A percentile compares a stretch with the other conserved stretches of the same genome.
These are phyloP conservation scores for Aporophyla lueneburgensis DNA, from an alignment of 2,888 invertebrate species.

Conservation along the genomic window DNA sequence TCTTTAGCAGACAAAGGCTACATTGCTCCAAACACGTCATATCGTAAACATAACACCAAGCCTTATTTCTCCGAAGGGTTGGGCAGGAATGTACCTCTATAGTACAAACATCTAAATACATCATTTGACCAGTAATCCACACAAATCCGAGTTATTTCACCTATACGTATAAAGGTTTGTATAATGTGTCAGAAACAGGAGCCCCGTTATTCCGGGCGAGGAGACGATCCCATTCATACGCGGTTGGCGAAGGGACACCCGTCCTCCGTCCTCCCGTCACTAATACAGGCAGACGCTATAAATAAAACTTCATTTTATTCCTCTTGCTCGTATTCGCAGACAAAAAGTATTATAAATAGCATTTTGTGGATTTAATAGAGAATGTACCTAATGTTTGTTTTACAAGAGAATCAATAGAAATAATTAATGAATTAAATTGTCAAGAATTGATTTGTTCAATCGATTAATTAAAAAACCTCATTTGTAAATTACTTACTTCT, in stretches of 20 bases:
- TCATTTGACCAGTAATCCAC: background rate
- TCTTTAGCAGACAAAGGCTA: background rate
- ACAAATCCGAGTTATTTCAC: conserved; percentile 4
- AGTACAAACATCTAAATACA: background rate
- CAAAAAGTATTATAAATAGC: conserved; percentile 55
- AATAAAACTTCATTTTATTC: conserved; percentile 64
- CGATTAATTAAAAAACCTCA: background rate
- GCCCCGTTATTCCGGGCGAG: conserved; percentile 67
- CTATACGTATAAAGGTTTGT: conserved; percentile 13
- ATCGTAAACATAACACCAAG: no score
- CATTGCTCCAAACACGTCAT: background rate
- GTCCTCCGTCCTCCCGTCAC: conserved; percentile 50
- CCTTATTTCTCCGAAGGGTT: no score
- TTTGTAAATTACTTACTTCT: background rate
- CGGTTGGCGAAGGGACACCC: conserved; percentile 49
- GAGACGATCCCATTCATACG: conserved; percentile 61
- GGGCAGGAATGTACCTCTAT: no score
- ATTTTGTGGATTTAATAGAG: conserved; percentile 33
- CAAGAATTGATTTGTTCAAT: background rate
- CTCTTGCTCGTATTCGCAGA: conserved; percentile 53
- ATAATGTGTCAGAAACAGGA: conserved; percentile 42
- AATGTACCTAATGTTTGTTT: background rate
- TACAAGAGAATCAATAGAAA: background rate
- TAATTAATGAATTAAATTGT: background rate
- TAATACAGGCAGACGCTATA: conserved; percentile 61